Evolutionary conservation across 2,113 vertebrate species (phyloP).

Genomic region (Glaucomys volans): DNA sequence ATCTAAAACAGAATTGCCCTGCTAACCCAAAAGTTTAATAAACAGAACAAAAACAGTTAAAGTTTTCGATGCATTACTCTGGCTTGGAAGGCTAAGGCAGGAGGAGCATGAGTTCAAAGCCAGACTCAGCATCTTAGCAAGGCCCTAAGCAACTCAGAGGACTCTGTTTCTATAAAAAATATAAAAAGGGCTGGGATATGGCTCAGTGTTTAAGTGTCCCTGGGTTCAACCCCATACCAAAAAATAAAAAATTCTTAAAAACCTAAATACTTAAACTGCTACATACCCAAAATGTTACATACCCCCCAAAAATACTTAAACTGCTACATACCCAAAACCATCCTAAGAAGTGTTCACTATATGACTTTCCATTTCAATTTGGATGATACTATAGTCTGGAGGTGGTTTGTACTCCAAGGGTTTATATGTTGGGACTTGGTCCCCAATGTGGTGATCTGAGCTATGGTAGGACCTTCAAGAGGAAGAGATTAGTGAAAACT

Average conservation of each 20-base stretch:
- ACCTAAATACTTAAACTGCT: background rate
- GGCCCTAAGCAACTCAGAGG: too few species aligned
- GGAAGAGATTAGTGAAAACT: background rate
- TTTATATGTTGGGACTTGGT: background rate
- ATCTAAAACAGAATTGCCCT: background rate
- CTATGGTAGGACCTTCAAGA: background rate
- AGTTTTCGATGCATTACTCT: background rate
- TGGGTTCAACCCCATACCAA: too few species aligned
- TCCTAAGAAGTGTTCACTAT: background rate
- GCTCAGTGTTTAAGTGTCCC: too few species aligned
- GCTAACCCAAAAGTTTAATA: background rate
- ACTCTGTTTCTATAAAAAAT: too few species aligned
- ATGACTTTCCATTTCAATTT: background rate
- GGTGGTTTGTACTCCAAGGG: background rate
- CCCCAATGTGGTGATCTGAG: background rate
- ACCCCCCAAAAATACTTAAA: too few species aligned
- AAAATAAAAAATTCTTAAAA: background rate
- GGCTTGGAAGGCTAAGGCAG: too few species aligned
- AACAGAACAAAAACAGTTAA: background rate
- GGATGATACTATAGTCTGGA: background rate
- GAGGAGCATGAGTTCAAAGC: too few species aligned
- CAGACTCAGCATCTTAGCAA: too few species aligned
- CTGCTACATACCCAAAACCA: background rate
- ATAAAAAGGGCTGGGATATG: too few species aligned
- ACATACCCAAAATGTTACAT: background rate